Percentiles rank a stretch among this genome's conserved stretches.
Evolutionary conservation across 2,797 vertebrate species (phyloP).

Genomic region (Acropternis orthonyx): DNA sequence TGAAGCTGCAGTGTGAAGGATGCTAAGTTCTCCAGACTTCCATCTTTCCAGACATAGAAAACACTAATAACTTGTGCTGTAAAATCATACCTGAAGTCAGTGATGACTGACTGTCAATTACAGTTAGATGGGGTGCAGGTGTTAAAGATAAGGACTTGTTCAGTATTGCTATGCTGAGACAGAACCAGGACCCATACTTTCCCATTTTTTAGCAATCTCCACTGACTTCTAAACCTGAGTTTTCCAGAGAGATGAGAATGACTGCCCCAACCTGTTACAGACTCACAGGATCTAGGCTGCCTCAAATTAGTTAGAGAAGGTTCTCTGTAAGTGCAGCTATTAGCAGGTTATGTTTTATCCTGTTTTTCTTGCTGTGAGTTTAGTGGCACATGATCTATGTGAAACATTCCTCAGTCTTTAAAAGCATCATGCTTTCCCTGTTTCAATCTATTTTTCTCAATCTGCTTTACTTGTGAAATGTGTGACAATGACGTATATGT

Average conservation of each 20-base stretch:
- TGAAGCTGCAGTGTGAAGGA: not conserved
- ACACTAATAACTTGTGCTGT: not conserved
- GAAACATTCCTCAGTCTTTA: not conserved
- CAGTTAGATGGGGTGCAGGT: not conserved
- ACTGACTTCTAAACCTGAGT: not conserved
- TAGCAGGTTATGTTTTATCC: not conserved
- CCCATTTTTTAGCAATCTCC: not conserved
- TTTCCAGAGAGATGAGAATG: not conserved
- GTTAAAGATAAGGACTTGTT: not conserved
- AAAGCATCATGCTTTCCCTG: not conserved
- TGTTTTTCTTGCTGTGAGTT: not conserved
- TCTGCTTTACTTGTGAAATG: not conserved
- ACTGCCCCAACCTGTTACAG: not conserved
- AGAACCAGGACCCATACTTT: not conserved
- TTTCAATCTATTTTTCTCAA: not conserved
- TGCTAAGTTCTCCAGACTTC: not conserved
- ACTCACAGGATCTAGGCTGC: not conserved
- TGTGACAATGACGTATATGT: not conserved
- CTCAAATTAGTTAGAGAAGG: not conserved
- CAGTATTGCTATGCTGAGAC: not conserved
- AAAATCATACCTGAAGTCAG: not conserved
- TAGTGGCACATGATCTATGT: not conserved
- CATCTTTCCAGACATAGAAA: not conserved
- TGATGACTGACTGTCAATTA: not conserved
- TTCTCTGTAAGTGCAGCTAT: not conserved